These are phyloP conservation scores for Thamnophis elegans DNA, from an alignment of 2,797 vertebrate genomes.

Conservation along the genomic window DNA sequence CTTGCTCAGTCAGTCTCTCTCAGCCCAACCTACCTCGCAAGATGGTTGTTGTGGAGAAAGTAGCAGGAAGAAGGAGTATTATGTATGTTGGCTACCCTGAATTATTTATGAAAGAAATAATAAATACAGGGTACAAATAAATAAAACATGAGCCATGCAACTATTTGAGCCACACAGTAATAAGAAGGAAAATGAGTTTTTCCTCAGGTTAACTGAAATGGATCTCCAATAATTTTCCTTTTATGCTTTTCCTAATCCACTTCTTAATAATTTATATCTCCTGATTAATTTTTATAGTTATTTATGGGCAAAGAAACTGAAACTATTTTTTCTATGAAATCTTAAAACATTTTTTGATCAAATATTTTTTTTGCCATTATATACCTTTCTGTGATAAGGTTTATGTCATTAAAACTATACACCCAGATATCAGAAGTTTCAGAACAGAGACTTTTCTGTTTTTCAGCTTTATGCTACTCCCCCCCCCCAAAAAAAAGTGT, in stretches of 20 bases:
- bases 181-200: not conserved
- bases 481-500: rapidly evolving
- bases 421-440: not conserved
- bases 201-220: not conserved
- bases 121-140: not conserved
- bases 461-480: not conserved
- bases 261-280: not conserved
- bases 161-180: not conserved
- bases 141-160: not conserved
- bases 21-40: not conserved
- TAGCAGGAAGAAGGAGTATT: not conserved
- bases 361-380: not conserved
- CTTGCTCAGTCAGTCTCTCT: not conserved
- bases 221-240: not conserved
- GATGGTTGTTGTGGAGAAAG: not conserved
- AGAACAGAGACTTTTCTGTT: not conserved
- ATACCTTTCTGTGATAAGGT: not conserved
- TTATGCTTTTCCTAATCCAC: not conserved
- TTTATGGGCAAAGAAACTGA: not conserved
- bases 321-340: not conserved
- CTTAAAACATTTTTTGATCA: not conserved
- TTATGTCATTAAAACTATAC: not conserved
- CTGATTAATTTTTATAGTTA: not conserved
- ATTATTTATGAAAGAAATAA: not conserved
- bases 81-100: not conserved